A percentile compares a stretch with the other conserved stretches of the same genome.
Conservation (phyloP, 2,113 vertebrate genomes). For the Chitala chitala region DNA sequence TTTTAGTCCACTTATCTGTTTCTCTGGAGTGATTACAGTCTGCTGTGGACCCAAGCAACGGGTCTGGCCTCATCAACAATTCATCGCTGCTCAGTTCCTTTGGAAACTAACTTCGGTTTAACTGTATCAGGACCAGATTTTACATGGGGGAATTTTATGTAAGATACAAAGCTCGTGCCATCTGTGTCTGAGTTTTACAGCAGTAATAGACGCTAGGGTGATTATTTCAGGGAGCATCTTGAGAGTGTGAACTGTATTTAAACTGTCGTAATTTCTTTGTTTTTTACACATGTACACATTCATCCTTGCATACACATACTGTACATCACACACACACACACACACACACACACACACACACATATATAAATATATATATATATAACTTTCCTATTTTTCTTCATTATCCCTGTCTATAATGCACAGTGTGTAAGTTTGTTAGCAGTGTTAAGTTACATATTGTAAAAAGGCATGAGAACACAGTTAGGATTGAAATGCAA, state of each 20-base stretch:
- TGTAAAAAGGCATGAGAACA: too few relatives aligned
- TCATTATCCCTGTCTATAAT: too few relatives aligned
- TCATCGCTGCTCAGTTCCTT: not conserved
- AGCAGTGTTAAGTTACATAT: too few relatives aligned
- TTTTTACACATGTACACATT: not conserved
- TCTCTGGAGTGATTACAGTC: conserved; percentile 23
- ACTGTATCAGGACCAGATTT: not conserved
- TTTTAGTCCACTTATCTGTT: conserved; percentile 27
- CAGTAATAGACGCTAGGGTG: not conserved
- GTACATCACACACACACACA: too few relatives aligned
- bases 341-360: not conserved
- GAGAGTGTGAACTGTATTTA: not conserved
- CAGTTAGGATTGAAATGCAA: too few relatives aligned
- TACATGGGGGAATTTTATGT: not conserved
- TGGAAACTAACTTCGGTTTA: conserved; percentile 8
- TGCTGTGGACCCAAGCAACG: not conserved
- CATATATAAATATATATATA: too few relatives aligned
- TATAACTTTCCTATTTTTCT: too few relatives aligned
- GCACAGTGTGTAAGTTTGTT: too few relatives aligned
- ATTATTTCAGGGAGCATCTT: not conserved
- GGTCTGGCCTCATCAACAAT: conserved; percentile 16
- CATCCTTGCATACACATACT: not conserved
- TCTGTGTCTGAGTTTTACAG: too few relatives aligned
- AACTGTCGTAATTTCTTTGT: not conserved
- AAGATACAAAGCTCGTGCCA: too few relatives aligned